Evolutionary conservation across 2,113 vertebrate species (phyloP).

Genomic region (Hippopotamus amphibius): DNA sequence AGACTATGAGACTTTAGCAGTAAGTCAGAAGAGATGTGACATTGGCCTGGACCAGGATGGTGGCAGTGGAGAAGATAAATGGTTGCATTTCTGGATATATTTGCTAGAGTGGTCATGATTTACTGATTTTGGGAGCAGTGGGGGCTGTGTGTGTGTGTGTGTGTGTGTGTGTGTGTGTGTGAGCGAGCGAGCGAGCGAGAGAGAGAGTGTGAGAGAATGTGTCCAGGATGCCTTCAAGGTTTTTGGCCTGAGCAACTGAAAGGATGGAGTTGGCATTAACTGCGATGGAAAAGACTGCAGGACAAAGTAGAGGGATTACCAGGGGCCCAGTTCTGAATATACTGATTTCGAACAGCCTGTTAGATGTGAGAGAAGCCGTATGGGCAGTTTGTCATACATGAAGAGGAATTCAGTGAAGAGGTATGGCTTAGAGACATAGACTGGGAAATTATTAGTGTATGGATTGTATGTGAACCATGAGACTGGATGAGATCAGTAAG

Average conservation of each 20-base stretch:
- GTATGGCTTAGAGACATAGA: not conserved
- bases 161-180: not conserved
- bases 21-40: not conserved
- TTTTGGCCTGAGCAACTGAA: not conserved
- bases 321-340: not conserved
- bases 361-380: not conserved
- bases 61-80: not conserved
- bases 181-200: not conserved
- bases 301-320: not conserved
- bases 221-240: not conserved
- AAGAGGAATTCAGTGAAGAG: not conserved
- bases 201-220: not conserved
- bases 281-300: not conserved
- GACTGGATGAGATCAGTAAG: not conserved
- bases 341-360: not conserved
- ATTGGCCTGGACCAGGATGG: not conserved
- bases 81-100: not conserved
- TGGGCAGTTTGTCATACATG: not conserved
- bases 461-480: not conserved
- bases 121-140: not conserved
- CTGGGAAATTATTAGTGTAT: not conserved
- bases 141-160: not conserved
- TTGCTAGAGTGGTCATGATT: not conserved
- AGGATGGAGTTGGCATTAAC: not conserved
- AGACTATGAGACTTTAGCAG: not conserved